phyloP scores from a whole-genome alignment of 2,113 vertebrate species.

The Trematocara macrostoma region DNA sequence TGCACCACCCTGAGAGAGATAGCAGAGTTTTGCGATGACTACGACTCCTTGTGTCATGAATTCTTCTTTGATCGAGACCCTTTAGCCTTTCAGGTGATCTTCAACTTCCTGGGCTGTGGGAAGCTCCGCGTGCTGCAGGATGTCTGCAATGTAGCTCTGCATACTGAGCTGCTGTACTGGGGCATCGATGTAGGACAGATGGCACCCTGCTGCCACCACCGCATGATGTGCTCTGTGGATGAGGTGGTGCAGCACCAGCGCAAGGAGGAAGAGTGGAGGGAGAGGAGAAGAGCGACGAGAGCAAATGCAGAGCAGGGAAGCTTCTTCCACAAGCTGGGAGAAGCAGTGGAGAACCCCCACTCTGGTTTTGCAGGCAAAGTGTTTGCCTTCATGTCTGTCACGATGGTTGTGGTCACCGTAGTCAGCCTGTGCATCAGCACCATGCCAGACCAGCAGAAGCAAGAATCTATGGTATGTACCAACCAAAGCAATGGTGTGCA shows the following conservation, averaged over 20 bases:
- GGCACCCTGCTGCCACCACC: not conserved
- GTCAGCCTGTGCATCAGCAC: not conserved
- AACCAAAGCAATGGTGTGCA: not conserved
- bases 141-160: not conserved
- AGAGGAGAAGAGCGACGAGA: not conserved
- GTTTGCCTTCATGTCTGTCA: not conserved
- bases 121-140: not conserved
- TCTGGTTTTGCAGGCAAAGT: not conserved
- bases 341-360: not conserved
- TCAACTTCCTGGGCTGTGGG: not conserved
- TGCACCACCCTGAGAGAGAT: not conserved
- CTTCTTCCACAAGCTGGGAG: not conserved
- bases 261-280: not conserved
- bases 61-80: not conserved
- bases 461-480: not conserved
- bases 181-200: not conserved
- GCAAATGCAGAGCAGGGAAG: not conserved
- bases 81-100: not conserved
- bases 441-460: not conserved
- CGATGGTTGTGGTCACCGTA: not conserved
- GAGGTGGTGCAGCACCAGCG: not conserved
- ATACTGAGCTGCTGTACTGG: not conserved
- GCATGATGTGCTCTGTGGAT: not conserved
- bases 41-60: not conserved
- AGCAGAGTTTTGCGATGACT: not conserved